phyloP scores from a whole-genome alignment of 1,140 invertebrate species.

The Trachymyrmex septentrionalis region DNA sequence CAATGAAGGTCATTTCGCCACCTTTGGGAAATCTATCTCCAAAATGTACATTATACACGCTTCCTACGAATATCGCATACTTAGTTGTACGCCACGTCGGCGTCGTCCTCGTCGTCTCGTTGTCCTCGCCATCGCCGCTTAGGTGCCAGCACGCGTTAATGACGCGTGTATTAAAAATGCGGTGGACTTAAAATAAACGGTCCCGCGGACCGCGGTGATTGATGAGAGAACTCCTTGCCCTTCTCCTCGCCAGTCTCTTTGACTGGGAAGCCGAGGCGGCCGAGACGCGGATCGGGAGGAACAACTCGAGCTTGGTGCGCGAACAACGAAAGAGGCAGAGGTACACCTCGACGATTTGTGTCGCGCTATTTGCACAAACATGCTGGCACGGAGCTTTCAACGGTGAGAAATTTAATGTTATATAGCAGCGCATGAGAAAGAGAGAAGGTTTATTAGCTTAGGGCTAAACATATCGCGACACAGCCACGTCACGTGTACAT shows the following conservation, averaged over 20 bases:
- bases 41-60: constrained; percentile 32
- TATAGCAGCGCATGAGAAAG: neutral
- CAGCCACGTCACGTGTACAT: constrained; percentile 6
- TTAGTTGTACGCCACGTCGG: constrained; percentile 72
- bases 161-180: constrained; percentile 84
- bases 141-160: constrained; percentile 80
- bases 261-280: constrained; percentile 5
- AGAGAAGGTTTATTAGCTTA: constrained; percentile 48
- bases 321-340: constrained; percentile 68
- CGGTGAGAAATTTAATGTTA: constrained; percentile 54
- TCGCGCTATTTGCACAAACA: constrained; percentile 72
- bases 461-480: neutral
- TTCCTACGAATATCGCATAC: constrained; percentile 70
- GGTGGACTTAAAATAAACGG: constrained; percentile 83
- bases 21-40: neutral
- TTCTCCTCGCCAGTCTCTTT: constrained; percentile 21
- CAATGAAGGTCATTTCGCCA: constrained; percentile 14
- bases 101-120: constrained; percentile 28
- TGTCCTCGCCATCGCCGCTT: constrained; percentile 57
- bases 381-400: constrained; percentile 52
- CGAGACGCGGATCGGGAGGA: constrained; percentile 21
- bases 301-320: constrained; percentile 57
- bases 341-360: constrained; percentile 81
- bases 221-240: constrained; percentile 77
- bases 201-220: constrained; percentile 76